Percentiles rank a stretch among this genome's conserved stretches.
Evolutionary conservation across 2,113 vertebrate species (phyloP).

Genomic region (Gracilinanus agilis): DNA sequence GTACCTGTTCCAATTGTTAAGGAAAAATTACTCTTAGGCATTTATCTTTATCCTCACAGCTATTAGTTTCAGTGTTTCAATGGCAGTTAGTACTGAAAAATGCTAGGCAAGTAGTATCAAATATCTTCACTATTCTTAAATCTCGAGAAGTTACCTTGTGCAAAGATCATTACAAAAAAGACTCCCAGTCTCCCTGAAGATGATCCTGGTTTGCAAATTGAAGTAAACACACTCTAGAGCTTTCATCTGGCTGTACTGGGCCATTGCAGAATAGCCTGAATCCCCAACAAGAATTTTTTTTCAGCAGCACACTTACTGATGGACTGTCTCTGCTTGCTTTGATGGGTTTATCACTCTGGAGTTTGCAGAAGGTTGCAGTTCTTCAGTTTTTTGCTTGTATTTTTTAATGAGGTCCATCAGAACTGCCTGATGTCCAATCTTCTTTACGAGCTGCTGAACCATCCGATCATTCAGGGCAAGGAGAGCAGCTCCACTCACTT

Average conservation of each 20-base stretch:
- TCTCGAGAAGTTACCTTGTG: background rate
- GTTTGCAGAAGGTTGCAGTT: background rate
- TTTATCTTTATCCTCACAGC: background rate
- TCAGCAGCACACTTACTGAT: slow-evolving; percentile 73
- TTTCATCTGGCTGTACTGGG: no score
- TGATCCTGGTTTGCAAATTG: background rate
- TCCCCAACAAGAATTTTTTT: background rate
- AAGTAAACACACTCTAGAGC: background rate
- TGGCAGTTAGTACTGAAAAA: background rate
- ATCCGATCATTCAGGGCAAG: slow-evolving; percentile 86
- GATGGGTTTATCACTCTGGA: slow-evolving; percentile 39
- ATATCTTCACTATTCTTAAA: slow-evolving; percentile 11
- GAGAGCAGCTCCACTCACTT: slow-evolving; percentile 83
- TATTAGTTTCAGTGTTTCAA: background rate
- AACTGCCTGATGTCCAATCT: slow-evolving; percentile 86
- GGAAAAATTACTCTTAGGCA: background rate
- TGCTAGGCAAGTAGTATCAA: background rate
- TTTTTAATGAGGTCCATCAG: slow-evolving; percentile 85
- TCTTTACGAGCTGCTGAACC: slow-evolving; percentile 86
- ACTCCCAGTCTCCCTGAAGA: slow-evolving; percentile 9
- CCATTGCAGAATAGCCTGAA: background rate
- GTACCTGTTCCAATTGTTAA: background rate
- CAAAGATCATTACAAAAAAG: slow-evolving; percentile 15
- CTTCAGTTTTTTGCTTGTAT: slow-evolving; percentile 75
- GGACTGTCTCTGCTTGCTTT: slow-evolving; percentile 46